phyloP scores from a whole-genome alignment of 1,140 invertebrate species.

The Asobara japonica region DNA sequence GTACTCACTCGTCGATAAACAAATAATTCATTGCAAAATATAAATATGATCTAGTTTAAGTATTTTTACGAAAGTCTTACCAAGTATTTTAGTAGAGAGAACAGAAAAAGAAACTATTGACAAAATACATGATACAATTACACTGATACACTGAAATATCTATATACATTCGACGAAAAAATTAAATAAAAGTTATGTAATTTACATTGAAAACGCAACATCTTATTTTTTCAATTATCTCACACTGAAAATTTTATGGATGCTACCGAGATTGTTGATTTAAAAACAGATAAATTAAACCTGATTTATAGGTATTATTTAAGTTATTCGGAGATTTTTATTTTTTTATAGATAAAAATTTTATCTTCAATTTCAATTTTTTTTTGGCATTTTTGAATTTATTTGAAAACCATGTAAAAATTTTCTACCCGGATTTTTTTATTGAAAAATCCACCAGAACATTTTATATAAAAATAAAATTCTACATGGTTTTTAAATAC shows the following conservation, averaged over 20 bases:
- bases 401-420: too few relatives aligned
- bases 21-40: slow-evolving; percentile 45
- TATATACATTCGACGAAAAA: slow-evolving; percentile 40
- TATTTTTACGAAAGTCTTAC: slow-evolving; percentile 11
- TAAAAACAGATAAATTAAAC: too few relatives aligned
- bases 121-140: slow-evolving; percentile 37
- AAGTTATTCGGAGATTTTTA: too few relatives aligned
- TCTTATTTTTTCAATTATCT: slow-evolving; percentile 51
- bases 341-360: too few relatives aligned
- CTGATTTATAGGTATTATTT: too few relatives aligned
- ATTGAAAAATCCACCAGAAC: too few relatives aligned
- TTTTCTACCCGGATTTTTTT: too few relatives aligned
- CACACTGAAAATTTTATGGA: background rate
- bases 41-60: slow-evolving; percentile 40
- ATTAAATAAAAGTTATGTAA: slow-evolving; percentile 63
- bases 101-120: background rate
- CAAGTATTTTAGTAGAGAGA: slow-evolving; percentile 4
- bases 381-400: too few relatives aligned
- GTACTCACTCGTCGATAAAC: slow-evolving; percentile 12
- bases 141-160: slow-evolving; percentile 21
- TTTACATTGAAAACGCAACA: slow-evolving; percentile 53
- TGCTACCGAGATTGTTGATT: background rate
- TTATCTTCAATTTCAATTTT: too few relatives aligned
- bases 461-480: too few relatives aligned
- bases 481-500: too few relatives aligned